These are phyloP conservation scores for Globodera rostochiensis DNA, from an alignment of 1,140 invertebrate species.

Conservation along the genomic window DNA sequence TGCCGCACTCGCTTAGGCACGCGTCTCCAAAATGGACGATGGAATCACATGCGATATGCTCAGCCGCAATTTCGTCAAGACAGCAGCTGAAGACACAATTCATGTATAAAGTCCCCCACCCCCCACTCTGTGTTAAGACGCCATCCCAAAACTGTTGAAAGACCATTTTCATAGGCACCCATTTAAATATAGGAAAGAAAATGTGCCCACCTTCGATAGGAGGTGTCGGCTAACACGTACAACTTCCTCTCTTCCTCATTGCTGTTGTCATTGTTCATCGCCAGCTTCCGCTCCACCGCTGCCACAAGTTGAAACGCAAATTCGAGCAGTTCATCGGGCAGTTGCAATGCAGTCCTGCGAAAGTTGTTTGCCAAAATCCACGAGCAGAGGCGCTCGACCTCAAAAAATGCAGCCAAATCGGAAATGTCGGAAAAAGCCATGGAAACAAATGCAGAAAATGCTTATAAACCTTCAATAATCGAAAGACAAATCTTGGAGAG, in stretches of 20 bases:
- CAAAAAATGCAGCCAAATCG: constrained; percentile 45
- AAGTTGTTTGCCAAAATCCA: constrained; percentile 49
- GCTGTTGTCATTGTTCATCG: constrained; percentile 1
- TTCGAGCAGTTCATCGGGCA: constrained; percentile 50
- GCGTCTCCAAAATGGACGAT: constrained; percentile 58
- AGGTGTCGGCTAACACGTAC: constrained; percentile 56
- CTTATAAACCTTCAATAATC: too few species aligned
- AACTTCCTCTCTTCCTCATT: constrained; percentile 26
- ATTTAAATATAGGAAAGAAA: not conserved
- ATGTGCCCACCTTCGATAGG: constrained; percentile 49
- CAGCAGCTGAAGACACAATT: constrained; percentile 48
- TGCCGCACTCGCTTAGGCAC: constrained; percentile 43
- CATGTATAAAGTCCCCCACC: too few species aligned
- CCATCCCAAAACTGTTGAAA: too few species aligned
- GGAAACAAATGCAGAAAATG: constrained; percentile 10
- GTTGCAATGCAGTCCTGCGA: constrained; percentile 50
- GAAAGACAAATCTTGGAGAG: too few species aligned
- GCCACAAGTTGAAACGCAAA: constrained; percentile 37
- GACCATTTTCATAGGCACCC: not conserved
- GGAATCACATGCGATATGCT: constrained; percentile 52
- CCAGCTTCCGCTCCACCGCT: constrained; percentile 23
- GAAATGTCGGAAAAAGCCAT: not conserved
- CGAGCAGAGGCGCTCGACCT: constrained; percentile 29
- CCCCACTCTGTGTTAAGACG: too few species aligned
- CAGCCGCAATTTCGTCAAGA: constrained; percentile 56